Evolutionary conservation across 2,888 invertebrate species (phyloP), one percentile per base, ranked within the genome.

Genomic region (Ichneumon xanthorius): DNA sequence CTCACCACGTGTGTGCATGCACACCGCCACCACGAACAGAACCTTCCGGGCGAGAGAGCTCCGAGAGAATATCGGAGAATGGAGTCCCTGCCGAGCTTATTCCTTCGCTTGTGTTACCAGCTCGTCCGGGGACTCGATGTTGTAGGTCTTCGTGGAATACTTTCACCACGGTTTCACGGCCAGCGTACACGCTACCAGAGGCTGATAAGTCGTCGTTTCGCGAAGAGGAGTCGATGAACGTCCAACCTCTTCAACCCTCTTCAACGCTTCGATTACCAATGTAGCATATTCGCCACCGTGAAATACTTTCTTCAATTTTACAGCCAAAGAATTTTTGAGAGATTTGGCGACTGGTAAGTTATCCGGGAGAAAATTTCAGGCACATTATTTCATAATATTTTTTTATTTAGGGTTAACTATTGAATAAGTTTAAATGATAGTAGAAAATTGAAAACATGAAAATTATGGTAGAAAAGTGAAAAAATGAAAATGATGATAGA

Each of bases 91-190:
- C 30, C 30, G 63, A 48, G 63, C 33, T 50, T 65, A 50, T 76
- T 76, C 50, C 65, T 14, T 26, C 67, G 50, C 55, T 53, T 45
- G 26, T 65, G 33, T n/a, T 68, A 58, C 37, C 30, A 40, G 50
- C 22, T 40, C 48, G 76, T 72, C 19, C 19, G 37, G 19, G 6
- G 4, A 22, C 22, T 68, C 26, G 72, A 22, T 61, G 40, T 61
- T 58, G 40, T 68, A n/a, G 53, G 22, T 71, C 63, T 71, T 89
- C 88, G 86, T 88, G 88, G 89, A 92, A 92, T 92, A 93, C 93
- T 93, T 93, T 93, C 93, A 92, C 93, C 90, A 48, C 45, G 91
- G 92, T 93, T 93, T 93, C 93, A 93, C 93, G 93, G 93, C 92
- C 93, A 92, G 89, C 92, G 90, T 91, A 92, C 91, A 91, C 90